phyloP scores from a whole-genome alignment of 2,888 invertebrate species.

The Tetranychus truncatus region DNA sequence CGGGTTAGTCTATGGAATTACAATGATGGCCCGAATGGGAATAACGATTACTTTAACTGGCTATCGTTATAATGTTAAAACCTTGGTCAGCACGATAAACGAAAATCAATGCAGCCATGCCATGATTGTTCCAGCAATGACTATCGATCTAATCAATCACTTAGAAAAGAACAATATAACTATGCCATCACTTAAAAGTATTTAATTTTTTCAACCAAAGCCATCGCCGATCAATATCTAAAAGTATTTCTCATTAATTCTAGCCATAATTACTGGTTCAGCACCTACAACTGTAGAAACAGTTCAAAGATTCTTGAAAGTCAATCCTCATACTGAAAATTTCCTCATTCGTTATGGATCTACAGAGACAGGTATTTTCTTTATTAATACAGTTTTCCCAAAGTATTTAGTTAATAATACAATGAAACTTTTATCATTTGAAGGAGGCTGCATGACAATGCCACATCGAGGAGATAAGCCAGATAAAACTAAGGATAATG shows the following conservation, averaged over 20 bases:
- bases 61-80: slow-evolving; percentile 18
- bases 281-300: slow-evolving; percentile 20
- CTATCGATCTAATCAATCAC: slow-evolving; percentile 20
- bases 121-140: slow-evolving; percentile 19
- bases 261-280: slow-evolving; percentile 17
- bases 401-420: background rate
- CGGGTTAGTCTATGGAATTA: slow-evolving; percentile 18
- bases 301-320: slow-evolving; percentile 14
- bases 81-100: slow-evolving; percentile 13
- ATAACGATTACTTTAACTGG: slow-evolving; percentile 12
- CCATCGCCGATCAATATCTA: background rate
- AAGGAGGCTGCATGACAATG: slow-evolving; percentile 16
- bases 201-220: background rate
- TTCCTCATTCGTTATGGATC: slow-evolving; percentile 22
- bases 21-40: slow-evolving; percentile 18
- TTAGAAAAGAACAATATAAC: slow-evolving; percentile 12
- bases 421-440: background rate
- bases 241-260: background rate
- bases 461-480: slow-evolving; percentile 12
- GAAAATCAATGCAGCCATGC: slow-evolving; percentile 18
- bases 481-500: slow-evolving; percentile 11
- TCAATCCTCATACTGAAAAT: slow-evolving; percentile 6
- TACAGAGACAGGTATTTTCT: slow-evolving; percentile 19
- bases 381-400: too few species aligned
- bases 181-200: slow-evolving; percentile 14